A percentile compares a stretch with the other conserved stretches of the same genome.
These are phyloP conservation scores for Squalus acanthias DNA, from an alignment of 2,797 vertebrate species.

Conservation along the genomic window DNA sequence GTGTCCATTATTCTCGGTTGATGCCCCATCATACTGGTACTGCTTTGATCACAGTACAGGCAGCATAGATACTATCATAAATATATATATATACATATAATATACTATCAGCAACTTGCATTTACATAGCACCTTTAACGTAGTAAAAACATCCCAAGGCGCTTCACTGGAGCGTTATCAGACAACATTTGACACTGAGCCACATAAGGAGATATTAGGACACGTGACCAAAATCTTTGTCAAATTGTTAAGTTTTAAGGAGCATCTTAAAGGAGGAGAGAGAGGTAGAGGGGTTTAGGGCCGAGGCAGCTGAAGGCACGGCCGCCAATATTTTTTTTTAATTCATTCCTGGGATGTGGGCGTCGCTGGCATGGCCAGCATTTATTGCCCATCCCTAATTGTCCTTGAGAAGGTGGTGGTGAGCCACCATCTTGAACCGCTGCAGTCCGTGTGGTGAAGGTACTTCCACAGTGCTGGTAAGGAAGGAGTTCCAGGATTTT, in stretches of 20 bases:
- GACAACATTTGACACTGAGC: neutral
- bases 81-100: neutral
- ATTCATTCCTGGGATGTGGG: too few relatives aligned
- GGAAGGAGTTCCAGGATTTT: too few relatives aligned
- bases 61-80: too few relatives aligned
- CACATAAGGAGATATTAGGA: neutral
- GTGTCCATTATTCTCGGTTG: neutral
- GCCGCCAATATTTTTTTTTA: neutral
- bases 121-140: neutral
- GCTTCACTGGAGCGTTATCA: neutral
- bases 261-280: neutral
- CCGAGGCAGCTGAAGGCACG: neutral
- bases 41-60: neutral
- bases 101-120: neutral
- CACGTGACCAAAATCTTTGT: neutral
- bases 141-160: neutral
- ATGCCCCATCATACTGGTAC: neutral
- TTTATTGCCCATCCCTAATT: too few relatives aligned
- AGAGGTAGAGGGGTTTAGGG: neutral
- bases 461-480: too few relatives aligned
- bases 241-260: neutral
- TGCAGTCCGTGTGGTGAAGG: too few relatives aligned
- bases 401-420: too few relatives aligned
- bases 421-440: too few relatives aligned
- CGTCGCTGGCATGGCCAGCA: too few relatives aligned